Evolutionary conservation across 2,888 invertebrate genomes (phyloP).

Genomic region (Maniola hyperantus): DNA sequence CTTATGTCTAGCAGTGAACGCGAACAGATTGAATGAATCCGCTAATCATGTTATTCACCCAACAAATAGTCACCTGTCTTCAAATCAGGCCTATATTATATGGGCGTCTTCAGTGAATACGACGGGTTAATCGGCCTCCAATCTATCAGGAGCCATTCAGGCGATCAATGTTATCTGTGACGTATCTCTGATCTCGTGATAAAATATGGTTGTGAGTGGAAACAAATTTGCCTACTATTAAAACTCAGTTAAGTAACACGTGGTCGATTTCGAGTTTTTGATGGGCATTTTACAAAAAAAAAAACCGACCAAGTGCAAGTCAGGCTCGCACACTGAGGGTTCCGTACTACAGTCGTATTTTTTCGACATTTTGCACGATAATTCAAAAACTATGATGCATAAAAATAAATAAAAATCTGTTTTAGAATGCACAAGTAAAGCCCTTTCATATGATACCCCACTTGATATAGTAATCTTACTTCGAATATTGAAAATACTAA

Average conservation of each 20-base stretch:
- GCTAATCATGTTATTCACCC: neutral
- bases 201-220: slow-evolving; percentile 8
- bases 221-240: neutral
- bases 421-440: too few species aligned
- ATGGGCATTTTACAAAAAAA: too few species aligned
- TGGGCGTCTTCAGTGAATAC: slow-evolving; percentile 34
- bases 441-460: too few species aligned
- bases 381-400: too few species aligned
- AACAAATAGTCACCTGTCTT: slow-evolving; percentile 18
- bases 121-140: slow-evolving; percentile 40
- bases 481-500: too few species aligned
- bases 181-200: slow-evolving; percentile 35
- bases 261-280: neutral
- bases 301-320: too few species aligned
- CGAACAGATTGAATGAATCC: neutral
- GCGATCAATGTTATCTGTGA: slow-evolving; percentile 41
- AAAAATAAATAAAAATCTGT: too few species aligned
- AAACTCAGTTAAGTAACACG: neutral
- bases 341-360: too few species aligned
- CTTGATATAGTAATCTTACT: too few species aligned
- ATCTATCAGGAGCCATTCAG: slow-evolving; percentile 40
- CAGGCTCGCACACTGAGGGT: too few species aligned
- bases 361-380: too few species aligned
- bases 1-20: too few species aligned
- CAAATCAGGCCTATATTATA: slow-evolving; percentile 25